Evolutionary conservation across 2,888 invertebrate genomes (phyloP).

Genomic region (Pristionchus arcanus): DNA sequence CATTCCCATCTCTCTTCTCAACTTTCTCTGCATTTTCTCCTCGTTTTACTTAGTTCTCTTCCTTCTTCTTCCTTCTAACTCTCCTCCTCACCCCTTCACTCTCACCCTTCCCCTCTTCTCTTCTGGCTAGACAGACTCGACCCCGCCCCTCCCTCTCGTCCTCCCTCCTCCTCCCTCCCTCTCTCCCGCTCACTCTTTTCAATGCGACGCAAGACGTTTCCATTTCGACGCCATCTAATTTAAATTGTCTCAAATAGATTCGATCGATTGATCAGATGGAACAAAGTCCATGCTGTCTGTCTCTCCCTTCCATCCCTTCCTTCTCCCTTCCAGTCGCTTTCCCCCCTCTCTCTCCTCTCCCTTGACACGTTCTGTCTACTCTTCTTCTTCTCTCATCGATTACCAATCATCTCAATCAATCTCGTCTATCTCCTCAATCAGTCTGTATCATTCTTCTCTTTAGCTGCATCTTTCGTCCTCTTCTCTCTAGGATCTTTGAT

Average conservation of each 20-base stretch:
- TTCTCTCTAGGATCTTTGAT: not conserved
- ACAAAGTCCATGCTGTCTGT: not conserved
- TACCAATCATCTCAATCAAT: not conserved
- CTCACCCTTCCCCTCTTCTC: not conserved
- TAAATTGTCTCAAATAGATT: not conserved
- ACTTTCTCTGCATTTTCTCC: slow-evolving; percentile 3
- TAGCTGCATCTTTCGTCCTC: not conserved
- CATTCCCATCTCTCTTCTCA: not conserved
- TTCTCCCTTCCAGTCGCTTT: not conserved
- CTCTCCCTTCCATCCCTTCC: not conserved
- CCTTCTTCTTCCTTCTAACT: not conserved
- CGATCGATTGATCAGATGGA: not conserved
- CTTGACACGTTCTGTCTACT: not conserved
- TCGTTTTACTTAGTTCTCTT: not conserved
- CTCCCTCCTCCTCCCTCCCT: not conserved
- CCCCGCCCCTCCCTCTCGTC: slow-evolving; percentile 5
- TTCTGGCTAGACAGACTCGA: slow-evolving; percentile 23
- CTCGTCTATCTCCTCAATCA: not conserved
- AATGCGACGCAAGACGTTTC: slow-evolving; percentile 6
- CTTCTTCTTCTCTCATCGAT: not conserved
- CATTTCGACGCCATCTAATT: slow-evolving; percentile 6
- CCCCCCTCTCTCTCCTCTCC: not conserved
- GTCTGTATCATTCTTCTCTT: not conserved
- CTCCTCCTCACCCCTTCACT: not conserved
- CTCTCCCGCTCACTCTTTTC: slow-evolving; percentile 18